Base-by-base conservation (phyloP, 2,888 invertebrate genomes). In the Caenorhabditis sp. region DNA sequence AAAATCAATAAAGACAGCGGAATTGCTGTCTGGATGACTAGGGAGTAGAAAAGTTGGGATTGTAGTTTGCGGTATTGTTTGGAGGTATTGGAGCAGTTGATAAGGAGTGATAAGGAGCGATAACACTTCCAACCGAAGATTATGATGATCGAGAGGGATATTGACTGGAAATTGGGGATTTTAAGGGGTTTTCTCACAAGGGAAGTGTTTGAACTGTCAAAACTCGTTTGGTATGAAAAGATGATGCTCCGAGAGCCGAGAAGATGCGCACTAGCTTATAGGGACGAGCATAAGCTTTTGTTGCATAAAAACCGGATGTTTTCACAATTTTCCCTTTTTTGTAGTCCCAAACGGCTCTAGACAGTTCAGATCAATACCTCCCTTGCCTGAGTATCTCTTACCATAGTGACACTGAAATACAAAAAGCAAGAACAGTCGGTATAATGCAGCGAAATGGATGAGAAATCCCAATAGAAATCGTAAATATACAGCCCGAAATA, bases 41-140 rank as follows among this genome's bases (percentile, higher is more conserved):
- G 37, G 40, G 60, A 37, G 32, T 56, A 37, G 56, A 68, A 58
- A 11, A 68, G 40, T 56, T 68, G 68, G n/a, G 24, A 18, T 44
- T 68, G 68, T 5, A 68, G 44, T 47, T 32, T 68, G 22, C 44
- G 47, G 55, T 44, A 68, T 0, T 28, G 18, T 6, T 55, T 13
- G 18, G 68, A 68, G 4, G 56, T 28, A 0, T 2, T 40, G n/a
- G 68, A 40, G 26, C 13, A 24, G 15, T 40, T 24, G 11, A 68
- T 20, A 20, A 35, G 44, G 13, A 22, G 28, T 13, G 15, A 35
- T 22, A 68, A 26, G 24, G 28, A 26, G 1, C 18, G 20, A 47
- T 68, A 56, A 44, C 68, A 68, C 18, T 32, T 40, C 8, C 20
- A 56, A 13, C 68, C 68, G 13, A 68, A 44, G 20, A 26, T 56